Evolutionary conservation across 2,113 vertebrate genomes (phyloP), one percentile per base, ranked within the genome.

Genomic region (Oceanites oceanicus): DNA sequence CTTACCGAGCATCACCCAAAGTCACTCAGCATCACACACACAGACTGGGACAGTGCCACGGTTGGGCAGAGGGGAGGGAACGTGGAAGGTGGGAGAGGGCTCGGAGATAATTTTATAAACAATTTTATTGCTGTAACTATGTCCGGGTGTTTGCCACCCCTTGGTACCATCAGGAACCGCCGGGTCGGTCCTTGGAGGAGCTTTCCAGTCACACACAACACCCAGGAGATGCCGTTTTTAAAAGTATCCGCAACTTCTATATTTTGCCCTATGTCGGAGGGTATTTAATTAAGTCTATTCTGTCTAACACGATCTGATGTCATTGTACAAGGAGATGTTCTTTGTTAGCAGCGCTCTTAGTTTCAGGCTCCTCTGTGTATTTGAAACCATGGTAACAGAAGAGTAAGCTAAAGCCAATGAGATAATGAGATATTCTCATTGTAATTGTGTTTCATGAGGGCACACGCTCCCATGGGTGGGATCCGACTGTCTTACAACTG

Each of bases 361-460:
- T 98, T 98, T 96, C 98, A 87, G 98, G 96, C 98, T 98, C 98
- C 98, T 98, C 98, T 98, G 98, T 99, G 98, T 98, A 98, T 98
- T 98, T 95, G 98, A 98, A 98, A 98, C 98, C 98, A 99, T 99
- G 98, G 98, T 92, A 98, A 99, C 98, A 98, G 98, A 98, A 98
- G 98, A 98, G 98, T 98, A 98, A 98, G 98, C 98, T 98, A 98
- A 98, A 98, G 98, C 98, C 98, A 99, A 98, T 98, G 98, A 98
- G 98, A 98, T 98, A 98, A 98, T 98, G 98, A 98, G 98, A 98
- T 98, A 98, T 98, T 98, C 98, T 98, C 98, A 98, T 98, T 98
- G 98, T 98, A 98, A 98, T 98, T 98, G 98, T 97, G 98, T 98
- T 98, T 98, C 98, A 97, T 80, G 98, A 98, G 98, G 98, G 98